Evolutionary conservation across 2,113 vertebrate species (phyloP), one percentile per base, ranked within the genome.

Genomic region (Hydropotes inermis): DNA sequence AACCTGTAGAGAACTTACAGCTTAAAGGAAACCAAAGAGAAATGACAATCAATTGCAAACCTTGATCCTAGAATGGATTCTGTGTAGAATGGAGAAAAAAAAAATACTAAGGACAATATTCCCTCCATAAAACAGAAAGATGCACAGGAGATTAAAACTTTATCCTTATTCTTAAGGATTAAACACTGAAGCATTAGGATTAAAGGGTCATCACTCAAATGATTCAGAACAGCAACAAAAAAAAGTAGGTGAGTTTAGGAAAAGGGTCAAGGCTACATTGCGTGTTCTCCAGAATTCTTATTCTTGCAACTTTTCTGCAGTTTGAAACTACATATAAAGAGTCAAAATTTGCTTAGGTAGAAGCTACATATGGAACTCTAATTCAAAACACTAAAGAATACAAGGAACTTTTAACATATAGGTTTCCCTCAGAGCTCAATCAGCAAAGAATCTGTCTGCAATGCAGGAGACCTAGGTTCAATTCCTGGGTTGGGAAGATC

Each of bases 11-110:
- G 50, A 88, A 94, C 45, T 78, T 83, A 45, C 10, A 87, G 28
- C 78, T 90, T 74, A 86, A 76, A 97, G 15, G 19, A 64, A 91
- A 95, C 13, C 30, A 94, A 86, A 95, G 36, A 87, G 21, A 93
- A 91, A 86, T 91, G 60, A 88, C 39, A 78, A 64, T 76, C 74
- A 50, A 55, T 11, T 94, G 19, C 3, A 91, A 94, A 88, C 57
- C 27, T 28, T 91, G 47, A 87, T 91, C 47, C 30, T 50, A 83
- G 52, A 86, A 39, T 64, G 43, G 52, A 84, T 50, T 43, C 47
- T 7, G 30, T 27, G 61, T 4, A 79, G 3, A 94, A 94, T n/a
- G 67, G 21, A 79, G 8, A 27, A n/a, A 39, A 39, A 47, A 93
- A 88, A 95, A 78, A 16, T 39, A 81, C 4, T 74, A 76, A 83